Conservation (phyloP, 2,797 vertebrate genomes). For the Thunnus albacares region DNA sequence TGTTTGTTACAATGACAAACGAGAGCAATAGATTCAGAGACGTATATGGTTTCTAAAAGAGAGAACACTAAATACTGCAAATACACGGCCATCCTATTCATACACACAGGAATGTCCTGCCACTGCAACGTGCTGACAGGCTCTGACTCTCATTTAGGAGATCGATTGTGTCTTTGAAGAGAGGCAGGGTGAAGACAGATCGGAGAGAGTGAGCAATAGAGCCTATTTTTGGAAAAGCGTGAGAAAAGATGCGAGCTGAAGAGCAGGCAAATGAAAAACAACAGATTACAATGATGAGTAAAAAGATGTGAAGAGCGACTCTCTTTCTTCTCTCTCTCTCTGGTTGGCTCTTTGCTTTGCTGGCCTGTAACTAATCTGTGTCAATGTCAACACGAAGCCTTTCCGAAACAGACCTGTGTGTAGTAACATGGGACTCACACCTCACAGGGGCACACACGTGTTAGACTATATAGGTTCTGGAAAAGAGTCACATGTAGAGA, state of each 20-base stretch:
- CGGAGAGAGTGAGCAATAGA: conserved; percentile 21
- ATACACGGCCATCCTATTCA: conserved; percentile 73
- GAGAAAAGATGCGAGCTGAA: conserved; percentile 45
- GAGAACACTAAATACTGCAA: conserved; percentile 78
- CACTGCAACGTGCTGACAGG: conserved; percentile 65
- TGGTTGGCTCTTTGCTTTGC: conserved; percentile 49
- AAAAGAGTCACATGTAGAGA: conserved; percentile 54
- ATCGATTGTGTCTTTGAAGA: conserved; percentile 74
- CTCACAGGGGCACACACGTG: conserved; percentile 58
- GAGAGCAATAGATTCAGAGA: conserved; percentile 72
- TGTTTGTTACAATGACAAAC: conserved; percentile 79
- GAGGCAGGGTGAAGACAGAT: conserved; percentile 65
- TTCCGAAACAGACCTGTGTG: conserved; percentile 74
- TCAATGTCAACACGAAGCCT: conserved; percentile 77
- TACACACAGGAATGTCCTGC: conserved; percentile 73
- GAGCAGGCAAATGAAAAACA: conserved; percentile 38
- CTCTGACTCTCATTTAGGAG: conserved; percentile 47
- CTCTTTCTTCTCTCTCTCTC: too few relatives aligned
- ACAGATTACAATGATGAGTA: conserved; percentile 9
- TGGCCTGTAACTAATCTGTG: conserved; percentile 79
- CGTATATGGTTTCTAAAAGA: conserved; percentile 76
- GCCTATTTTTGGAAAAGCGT: conserved; percentile 44
- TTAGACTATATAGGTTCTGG: conserved; percentile 34
- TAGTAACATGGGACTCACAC: conserved; percentile 31
- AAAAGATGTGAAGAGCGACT: too few relatives aligned